Conservation (phyloP, 2,113 vertebrate genomes). For the Dascyllus trimaculatus region DNA sequence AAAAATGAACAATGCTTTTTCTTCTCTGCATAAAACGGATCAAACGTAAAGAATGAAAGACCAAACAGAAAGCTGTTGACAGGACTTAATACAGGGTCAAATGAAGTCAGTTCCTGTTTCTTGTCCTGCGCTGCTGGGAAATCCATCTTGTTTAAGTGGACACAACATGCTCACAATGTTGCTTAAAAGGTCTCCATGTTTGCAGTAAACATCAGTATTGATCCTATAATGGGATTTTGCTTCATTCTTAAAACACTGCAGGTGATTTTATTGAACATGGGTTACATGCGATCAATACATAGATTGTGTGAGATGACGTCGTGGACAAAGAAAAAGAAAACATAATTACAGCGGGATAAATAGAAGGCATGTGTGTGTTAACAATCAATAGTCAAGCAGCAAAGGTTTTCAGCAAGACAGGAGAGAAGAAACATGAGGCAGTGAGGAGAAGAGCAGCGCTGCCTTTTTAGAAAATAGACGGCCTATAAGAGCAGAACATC, state of each 20-base stretch:
- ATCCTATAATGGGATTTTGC: slow-evolving; percentile 23
- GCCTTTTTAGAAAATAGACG: slow-evolving; percentile 27
- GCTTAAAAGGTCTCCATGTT: slow-evolving; percentile 23
- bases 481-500: slow-evolving; percentile 3
- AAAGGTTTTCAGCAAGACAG: no score
- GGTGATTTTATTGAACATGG: neutral
- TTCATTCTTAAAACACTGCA: slow-evolving; percentile 22
- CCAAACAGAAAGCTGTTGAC: neutral
- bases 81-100: neutral
- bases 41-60: neutral
- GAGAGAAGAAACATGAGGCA: neutral
- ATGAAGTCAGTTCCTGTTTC: slow-evolving; percentile 1
- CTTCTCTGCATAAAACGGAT: neutral
- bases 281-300: neutral
- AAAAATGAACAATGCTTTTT: neutral
- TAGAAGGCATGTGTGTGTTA: neutral
- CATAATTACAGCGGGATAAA: neutral
- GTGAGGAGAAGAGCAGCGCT: neutral
- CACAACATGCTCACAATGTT: neutral
- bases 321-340: neutral
- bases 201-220: slow-evolving; percentile 15
- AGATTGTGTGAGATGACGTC: neutral
- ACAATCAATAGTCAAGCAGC: neutral
- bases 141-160: slow-evolving; percentile 6
- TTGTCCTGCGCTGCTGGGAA: slow-evolving; percentile 5